Conservation (phyloP, 1,140 invertebrate genomes). For the Magallana gigas region DNA sequence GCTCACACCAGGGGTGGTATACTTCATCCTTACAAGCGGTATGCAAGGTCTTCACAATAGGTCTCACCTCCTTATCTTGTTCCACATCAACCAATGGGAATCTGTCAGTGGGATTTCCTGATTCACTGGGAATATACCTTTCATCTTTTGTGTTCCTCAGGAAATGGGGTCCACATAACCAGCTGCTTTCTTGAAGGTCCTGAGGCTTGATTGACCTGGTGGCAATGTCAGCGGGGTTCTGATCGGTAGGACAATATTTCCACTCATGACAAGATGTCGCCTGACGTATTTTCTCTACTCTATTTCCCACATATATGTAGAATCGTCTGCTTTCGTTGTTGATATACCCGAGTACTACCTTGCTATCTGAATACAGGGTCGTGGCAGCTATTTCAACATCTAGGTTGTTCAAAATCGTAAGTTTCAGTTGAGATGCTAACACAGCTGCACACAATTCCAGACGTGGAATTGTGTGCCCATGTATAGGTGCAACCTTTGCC, state of each 20-base stretch:
- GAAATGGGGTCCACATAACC: background rate
- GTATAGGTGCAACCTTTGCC: constrained; percentile 45
- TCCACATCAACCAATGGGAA: background rate
- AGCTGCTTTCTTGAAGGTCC: background rate
- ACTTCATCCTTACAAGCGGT: background rate
- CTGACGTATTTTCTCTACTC: constrained; percentile 51
- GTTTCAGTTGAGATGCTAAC: constrained; percentile 40
- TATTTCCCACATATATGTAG: constrained; percentile 53
- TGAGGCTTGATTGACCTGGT: constrained; percentile 1
- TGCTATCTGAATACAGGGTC: constrained; percentile 55
- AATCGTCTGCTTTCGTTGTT: constrained; percentile 49
- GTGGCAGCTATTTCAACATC: background rate
- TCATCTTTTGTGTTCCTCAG: background rate
- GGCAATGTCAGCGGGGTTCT: constrained; percentile 45
- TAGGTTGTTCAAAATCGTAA: constrained; percentile 21
- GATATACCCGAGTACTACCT: constrained; percentile 60
- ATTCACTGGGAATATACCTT: background rate
- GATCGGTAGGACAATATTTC: constrained; percentile 38
- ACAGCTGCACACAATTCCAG: constrained; percentile 62
- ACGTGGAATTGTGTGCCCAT: constrained; percentile 57
- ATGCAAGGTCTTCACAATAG: background rate
- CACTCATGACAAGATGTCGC: constrained; percentile 40
- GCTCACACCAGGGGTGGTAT: background rate
- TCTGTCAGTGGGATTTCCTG: background rate
- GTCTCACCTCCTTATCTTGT: constrained; percentile 12